A percentile compares a stretch with the other conserved stretches of the same genome.
phyloP scores from a whole-genome alignment of 2,888 invertebrate genomes.

The Ariolimax columbianus region DNA sequence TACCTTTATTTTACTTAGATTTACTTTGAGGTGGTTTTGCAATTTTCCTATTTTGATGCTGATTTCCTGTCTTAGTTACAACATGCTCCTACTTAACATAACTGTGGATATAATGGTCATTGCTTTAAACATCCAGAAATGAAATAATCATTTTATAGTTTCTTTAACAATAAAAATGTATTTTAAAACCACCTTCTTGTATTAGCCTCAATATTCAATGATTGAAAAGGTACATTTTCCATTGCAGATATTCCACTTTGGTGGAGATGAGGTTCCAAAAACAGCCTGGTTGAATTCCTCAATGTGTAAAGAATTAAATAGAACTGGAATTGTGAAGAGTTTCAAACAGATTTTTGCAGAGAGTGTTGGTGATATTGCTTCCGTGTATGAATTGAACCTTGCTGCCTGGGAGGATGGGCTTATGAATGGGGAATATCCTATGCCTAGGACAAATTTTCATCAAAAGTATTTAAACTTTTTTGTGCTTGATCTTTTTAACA shows the following conservation, averaged over 20 bases:
- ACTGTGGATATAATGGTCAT: too few relatives aligned
- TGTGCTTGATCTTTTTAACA: not conserved
- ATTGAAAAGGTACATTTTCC: too few relatives aligned
- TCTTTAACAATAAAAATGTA: too few relatives aligned
- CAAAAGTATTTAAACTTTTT: constrained; percentile 6
- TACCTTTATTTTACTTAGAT: too few relatives aligned
- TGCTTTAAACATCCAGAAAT: too few relatives aligned
- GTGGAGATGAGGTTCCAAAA: constrained; percentile 70
- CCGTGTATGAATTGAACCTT: constrained; percentile 56
- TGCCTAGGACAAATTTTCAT: constrained; percentile 41
- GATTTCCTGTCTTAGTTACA: too few relatives aligned
- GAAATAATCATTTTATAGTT: too few relatives aligned
- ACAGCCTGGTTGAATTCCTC: constrained; percentile 65
- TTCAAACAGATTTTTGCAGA: constrained; percentile 55
- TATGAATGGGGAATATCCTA: constrained; percentile 52
- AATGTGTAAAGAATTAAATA: constrained; percentile 56
- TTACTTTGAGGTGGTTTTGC: too few relatives aligned
- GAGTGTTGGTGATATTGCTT: constrained; percentile 56
- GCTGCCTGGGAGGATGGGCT: constrained; percentile 72
- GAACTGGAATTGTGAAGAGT: constrained; percentile 31
- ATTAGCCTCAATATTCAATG: too few relatives aligned
- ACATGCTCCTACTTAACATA: too few relatives aligned
- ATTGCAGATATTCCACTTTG: constrained; percentile 64
- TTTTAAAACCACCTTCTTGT: too few relatives aligned
- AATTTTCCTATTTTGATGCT: too few relatives aligned